Percentiles rank a stretch among this genome's conserved stretches.
Evolutionary conservation across 2,113 vertebrate species (phyloP).

Genomic region (Glaucidium brasilianum): DNA sequence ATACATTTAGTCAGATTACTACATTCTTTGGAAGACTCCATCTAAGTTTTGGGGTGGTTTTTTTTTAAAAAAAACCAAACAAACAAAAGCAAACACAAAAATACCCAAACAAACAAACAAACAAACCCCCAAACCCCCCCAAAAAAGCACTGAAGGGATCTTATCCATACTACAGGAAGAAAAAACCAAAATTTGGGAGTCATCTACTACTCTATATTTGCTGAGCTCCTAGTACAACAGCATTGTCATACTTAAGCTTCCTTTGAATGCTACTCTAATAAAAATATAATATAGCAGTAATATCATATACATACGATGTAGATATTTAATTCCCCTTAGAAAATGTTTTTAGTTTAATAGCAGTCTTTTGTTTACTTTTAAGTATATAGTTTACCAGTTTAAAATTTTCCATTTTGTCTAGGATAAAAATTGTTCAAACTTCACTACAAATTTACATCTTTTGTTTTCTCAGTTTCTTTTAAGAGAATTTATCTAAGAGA

Average conservation of each 20-base stretch:
- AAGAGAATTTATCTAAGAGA: background rate
- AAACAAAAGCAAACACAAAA: no score
- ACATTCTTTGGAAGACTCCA: background rate
- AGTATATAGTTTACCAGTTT: background rate
- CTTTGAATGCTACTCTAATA: background rate
- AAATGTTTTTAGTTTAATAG: background rate
- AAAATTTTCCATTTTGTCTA: background rate
- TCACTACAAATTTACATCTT: background rate
- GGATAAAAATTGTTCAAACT: background rate
- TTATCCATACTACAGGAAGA: background rate
- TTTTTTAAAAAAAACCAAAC: no score
- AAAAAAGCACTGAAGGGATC: background rate
- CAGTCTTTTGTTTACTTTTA: background rate
- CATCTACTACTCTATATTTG: background rate
- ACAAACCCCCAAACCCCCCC: no score
- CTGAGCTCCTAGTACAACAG: background rate
- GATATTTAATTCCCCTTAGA: background rate
- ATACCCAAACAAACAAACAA: no score
- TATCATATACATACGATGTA: background rate
- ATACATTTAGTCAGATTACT: background rate
- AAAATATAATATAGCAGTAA: background rate
- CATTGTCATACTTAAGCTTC: background rate
- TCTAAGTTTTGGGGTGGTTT: no score
- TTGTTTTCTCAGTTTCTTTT: background rate
- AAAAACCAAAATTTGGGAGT: background rate